Evolutionary conservation across 2,797 vertebrate species (phyloP).

Genomic region (Muraenolepis orangiensis): DNA sequence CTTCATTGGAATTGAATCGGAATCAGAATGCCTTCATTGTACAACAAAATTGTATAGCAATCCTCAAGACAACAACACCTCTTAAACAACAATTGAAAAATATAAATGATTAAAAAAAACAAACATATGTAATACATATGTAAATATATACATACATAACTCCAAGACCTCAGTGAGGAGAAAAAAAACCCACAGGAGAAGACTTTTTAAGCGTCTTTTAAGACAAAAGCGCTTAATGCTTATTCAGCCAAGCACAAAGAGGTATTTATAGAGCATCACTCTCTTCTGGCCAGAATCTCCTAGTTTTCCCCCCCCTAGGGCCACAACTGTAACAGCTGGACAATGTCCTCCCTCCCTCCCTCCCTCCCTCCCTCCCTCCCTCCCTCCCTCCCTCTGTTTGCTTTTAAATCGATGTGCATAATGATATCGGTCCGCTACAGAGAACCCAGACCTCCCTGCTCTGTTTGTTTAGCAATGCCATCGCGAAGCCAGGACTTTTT

Average conservation of each 20-base stretch:
- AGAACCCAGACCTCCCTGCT: constrained; percentile 57
- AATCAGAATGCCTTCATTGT: too few relatives aligned
- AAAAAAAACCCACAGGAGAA: too few relatives aligned
- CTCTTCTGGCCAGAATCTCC: neutral
- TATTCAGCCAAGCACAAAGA: neutral
- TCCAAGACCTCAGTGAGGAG: too few relatives aligned
- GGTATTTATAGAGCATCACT: neutral
- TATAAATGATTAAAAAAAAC: too few relatives aligned
- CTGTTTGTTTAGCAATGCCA: constrained; percentile 55
- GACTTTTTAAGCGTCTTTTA: too few relatives aligned
- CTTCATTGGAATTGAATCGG: too few relatives aligned
- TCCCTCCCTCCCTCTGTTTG: constrained; percentile 48
- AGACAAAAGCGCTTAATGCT: neutral
- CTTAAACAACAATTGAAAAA: too few relatives aligned
- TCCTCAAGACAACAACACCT: too few relatives aligned
- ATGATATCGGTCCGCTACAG: constrained; percentile 52
- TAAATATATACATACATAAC: too few relatives aligned
- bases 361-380: constrained; percentile 25
- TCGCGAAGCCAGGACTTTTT: constrained; percentile 40
- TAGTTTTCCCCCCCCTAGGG: constrained; percentile 43
- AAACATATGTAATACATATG: too few relatives aligned
- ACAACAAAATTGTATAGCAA: too few relatives aligned
- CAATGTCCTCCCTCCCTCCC: constrained; percentile 19
- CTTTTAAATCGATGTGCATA: constrained; percentile 57
- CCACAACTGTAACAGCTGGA: constrained; percentile 39